Evolutionary conservation across 2,113 vertebrate species (phyloP).

Genomic region (Osmerus eperlanus): DNA sequence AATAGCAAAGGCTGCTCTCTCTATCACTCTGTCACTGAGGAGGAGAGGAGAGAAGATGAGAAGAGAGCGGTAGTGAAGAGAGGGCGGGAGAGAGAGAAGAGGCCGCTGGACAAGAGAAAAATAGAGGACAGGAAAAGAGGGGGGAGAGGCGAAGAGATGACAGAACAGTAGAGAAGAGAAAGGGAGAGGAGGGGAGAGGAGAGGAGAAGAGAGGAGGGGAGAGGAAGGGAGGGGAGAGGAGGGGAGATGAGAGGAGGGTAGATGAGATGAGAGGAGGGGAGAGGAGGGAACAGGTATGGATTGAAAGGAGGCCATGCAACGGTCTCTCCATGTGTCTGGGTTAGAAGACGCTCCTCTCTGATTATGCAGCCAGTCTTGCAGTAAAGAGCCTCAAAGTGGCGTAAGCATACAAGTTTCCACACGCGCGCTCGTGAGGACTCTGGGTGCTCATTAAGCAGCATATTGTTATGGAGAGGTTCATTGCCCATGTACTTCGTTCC

Average conservation of each 20-base stretch:
- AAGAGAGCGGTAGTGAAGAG: background rate
- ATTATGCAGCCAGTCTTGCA: background rate
- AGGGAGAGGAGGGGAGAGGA: background rate
- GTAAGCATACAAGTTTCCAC: background rate
- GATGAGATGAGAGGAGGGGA: background rate
- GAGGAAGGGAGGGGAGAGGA: no score
- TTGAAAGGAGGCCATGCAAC: background rate
- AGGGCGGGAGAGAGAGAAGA: background rate
- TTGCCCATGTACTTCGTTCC: background rate
- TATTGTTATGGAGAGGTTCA: constrained; percentile 28
- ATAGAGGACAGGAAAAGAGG: background rate
- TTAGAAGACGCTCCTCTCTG: no score
- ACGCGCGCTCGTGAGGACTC: no score
- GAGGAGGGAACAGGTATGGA: background rate
- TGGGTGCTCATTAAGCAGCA: constrained; percentile 37
- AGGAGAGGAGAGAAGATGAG: background rate
- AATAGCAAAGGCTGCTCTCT: constrained; percentile 43
- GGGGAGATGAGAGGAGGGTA: background rate
- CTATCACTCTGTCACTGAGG: background rate
- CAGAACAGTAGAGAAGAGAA: background rate
- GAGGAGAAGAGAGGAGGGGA: background rate
- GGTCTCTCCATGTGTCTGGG: background rate
- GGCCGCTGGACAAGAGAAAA: background rate
- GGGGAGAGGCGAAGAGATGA: background rate
- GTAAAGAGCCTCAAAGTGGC: background rate